phyloP scores from a whole-genome alignment of 2,113 vertebrate species.

The Campylomormyrus tamandua region DNA sequence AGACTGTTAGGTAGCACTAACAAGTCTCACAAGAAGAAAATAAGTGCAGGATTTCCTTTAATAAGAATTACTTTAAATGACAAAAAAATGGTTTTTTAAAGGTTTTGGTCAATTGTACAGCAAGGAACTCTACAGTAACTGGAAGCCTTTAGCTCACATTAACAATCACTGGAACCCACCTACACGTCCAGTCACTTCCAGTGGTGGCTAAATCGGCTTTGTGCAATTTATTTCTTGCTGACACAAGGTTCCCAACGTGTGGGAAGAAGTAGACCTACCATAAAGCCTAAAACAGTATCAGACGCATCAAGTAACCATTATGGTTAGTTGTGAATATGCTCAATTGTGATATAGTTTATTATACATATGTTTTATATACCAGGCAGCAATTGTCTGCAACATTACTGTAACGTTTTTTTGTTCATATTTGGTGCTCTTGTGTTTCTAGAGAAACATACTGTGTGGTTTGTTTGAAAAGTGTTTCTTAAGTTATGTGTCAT shows the following conservation, averaged over 20 bases:
- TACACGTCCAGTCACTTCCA: neutral
- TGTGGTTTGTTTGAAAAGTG: neutral
- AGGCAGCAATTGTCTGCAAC: neutral
- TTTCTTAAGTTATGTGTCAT: neutral
- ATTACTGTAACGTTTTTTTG: neutral
- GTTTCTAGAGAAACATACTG: neutral
- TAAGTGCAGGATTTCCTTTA: neutral
- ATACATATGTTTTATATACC: neutral
- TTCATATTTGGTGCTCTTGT: neutral
- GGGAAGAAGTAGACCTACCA: neutral
- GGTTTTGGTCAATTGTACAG: neutral
- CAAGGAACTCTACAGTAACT: neutral
- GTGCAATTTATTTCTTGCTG: neutral
- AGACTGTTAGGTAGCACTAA: neutral
- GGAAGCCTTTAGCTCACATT: neutral
- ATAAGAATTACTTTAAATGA: neutral
- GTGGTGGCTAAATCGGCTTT: neutral
- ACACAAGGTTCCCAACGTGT: neutral
- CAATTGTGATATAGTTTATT: neutral
- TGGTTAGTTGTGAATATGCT: neutral
- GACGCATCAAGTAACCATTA: neutral
- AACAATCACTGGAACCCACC: neutral
- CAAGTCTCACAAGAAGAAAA: neutral
- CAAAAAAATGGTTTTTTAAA: neutral
- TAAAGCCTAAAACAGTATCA: neutral